Evolutionary conservation across 2,797 vertebrate genomes (phyloP).

Genomic region (Falco berigora): DNA sequence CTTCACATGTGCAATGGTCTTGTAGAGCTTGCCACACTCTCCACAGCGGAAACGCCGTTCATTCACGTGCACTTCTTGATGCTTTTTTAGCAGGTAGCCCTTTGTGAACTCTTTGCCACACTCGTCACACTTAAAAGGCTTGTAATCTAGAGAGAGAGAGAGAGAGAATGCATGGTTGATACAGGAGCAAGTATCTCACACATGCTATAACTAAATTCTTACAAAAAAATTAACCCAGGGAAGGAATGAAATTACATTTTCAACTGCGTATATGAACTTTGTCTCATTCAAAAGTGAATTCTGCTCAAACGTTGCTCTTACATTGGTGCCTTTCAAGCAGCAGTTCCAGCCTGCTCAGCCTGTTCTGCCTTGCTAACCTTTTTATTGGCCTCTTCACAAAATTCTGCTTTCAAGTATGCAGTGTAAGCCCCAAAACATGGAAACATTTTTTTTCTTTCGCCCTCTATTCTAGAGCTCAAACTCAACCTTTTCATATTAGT

Average conservation of each 20-base stretch:
- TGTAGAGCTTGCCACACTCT: constrained; percentile 96
- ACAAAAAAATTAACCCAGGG: background rate
- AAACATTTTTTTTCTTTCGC: background rate
- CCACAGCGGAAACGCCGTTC: constrained; percentile 95
- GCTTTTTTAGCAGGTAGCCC: constrained; percentile 93
- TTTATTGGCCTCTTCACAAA: background rate
- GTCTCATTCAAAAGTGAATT: background rate
- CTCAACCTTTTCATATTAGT: background rate
- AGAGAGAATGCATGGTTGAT: no score
- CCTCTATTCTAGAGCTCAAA: background rate
- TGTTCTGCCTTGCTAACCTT: background rate
- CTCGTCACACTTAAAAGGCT: constrained; percentile 85
- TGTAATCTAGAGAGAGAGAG: constrained; percentile 76
- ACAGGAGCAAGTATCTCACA: no score
- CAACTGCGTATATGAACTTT: rapidly evolving
- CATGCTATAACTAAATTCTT: background rate
- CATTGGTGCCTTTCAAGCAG: background rate
- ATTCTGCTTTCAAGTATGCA: background rate
- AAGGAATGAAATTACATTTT: background rate
- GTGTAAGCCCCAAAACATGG: background rate
- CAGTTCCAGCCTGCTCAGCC: background rate
- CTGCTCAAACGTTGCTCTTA: background rate
- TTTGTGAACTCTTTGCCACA: constrained; percentile 95
- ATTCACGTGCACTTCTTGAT: constrained; percentile 89
- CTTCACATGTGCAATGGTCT: constrained; percentile 92